Base-by-base conservation (phyloP, 2,888 invertebrate genomes). In the Mythimna lalbum region DNA sequence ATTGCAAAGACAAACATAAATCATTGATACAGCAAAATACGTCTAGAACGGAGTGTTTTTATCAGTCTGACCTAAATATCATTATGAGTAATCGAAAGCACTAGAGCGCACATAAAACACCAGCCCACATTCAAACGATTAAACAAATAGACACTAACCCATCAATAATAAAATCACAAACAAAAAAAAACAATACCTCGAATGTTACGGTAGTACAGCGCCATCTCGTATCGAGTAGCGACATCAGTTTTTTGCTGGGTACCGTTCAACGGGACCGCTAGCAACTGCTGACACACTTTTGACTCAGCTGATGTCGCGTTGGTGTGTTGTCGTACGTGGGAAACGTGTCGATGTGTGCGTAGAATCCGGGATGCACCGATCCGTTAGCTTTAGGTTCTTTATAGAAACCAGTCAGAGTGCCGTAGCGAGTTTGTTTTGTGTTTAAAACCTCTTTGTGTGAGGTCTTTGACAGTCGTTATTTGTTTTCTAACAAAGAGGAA, bases 271-370 rank as follows among this genome's bases (percentile, higher is more conserved):
- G 87, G 86, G 87, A 93, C 93, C 90, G 92, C 91, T 91, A 91
- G 90, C 57, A 57, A 57, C 90, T 92, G 91, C 89, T 96, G 95
- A 95, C 95, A 94, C 92, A 96, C 88, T 92, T 95, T 92, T 85
- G 85, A 86, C 91, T 89, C 95, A 95, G 95, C 95, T 95, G 95
- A 89, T 92, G 88, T 87, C 78, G 70, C 62, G 52, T 62, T 78
- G 80, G 87, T 90, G 85, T 86, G 87, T 86, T 86, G 87, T 86
- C 82, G 83, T 88, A 82, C 84, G 84, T 87, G 80, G 85, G 84
- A 82, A 85, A 82, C 69, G 81, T 88, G 81, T 83, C 74, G 73
- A 49, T 87, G 90, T 92, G 89, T 91, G 91, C 84, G 87, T 84
- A 82, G 76, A 83, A 91, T 93, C 93, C 93, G 92, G 93, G 92